phyloP scores from a whole-genome alignment of 2,888 invertebrate species.

The Drosophila sordidula region DNA sequence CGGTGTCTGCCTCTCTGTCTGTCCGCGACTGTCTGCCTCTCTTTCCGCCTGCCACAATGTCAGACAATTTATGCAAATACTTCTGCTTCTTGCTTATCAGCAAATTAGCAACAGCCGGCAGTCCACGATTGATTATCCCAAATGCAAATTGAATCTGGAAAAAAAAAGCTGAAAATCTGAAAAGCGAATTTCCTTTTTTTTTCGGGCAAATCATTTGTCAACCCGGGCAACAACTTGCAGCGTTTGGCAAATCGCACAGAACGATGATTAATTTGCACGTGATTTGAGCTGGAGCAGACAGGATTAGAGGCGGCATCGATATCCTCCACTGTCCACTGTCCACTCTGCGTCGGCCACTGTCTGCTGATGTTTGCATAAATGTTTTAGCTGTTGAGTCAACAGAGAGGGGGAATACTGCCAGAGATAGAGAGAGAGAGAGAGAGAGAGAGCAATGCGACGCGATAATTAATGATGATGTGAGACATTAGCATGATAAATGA shows the following conservation, averaged over 20 bases:
- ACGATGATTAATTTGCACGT: constrained; percentile 70
- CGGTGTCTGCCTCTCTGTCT: not conserved
- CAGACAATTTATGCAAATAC: constrained; percentile 41
- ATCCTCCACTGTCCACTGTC: constrained; percentile 34
- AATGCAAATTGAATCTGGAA: constrained; percentile 70
- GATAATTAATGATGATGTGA: constrained; percentile 72
- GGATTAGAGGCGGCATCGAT: constrained; percentile 55
- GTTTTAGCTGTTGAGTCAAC: constrained; percentile 75
- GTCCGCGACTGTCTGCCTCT: not conserved
- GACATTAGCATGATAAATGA: constrained; percentile 77
- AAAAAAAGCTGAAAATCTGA: constrained; percentile 16
- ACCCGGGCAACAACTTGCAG: constrained; percentile 33
- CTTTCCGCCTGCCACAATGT: constrained; percentile 27
- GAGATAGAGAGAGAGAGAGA: not conserved
- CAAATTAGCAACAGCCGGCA: constrained; percentile 61
- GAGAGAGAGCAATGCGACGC: constrained; percentile 32
- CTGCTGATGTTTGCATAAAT: constrained; percentile 63
- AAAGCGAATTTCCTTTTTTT: constrained; percentile 16
- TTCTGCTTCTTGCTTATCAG: constrained; percentile 46
- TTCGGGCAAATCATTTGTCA: constrained; percentile 51
- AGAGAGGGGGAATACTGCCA: constrained; percentile 19
- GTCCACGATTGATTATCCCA: constrained; percentile 69
- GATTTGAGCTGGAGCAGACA: constrained; percentile 47
- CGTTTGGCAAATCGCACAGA: constrained; percentile 34
- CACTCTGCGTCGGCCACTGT: constrained; percentile 33